Evolutionary conservation across 1,140 invertebrate species (phyloP).

Genomic region (Panonychus citri): DNA sequence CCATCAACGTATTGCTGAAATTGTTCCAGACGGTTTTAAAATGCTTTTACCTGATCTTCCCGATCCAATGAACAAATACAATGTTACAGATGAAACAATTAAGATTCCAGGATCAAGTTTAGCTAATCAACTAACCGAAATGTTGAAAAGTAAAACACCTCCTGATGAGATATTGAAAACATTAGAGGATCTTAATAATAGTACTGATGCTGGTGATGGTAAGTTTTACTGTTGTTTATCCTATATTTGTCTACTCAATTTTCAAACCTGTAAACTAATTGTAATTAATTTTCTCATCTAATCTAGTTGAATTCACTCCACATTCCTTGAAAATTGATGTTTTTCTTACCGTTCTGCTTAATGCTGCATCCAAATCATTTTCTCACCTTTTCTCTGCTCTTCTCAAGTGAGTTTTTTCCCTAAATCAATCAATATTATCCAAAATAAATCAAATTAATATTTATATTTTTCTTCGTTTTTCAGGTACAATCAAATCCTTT

Average conservation of each 20-base stretch:
- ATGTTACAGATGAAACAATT: constrained; percentile 36
- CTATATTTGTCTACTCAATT: background rate
- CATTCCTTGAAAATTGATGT: constrained; percentile 88
- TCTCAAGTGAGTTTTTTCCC: constrained; percentile 38
- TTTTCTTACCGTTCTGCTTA: constrained; percentile 78
- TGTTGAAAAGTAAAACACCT: constrained; percentile 63
- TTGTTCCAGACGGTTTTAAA: constrained; percentile 67
- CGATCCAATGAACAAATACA: constrained; percentile 27
- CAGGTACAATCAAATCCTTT: background rate
- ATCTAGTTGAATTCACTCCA: constrained; percentile 23
- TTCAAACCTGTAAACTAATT: background rate
- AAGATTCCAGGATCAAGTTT: constrained; percentile 51
- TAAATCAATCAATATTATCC: too few relatives aligned
- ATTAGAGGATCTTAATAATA: constrained; percentile 32
- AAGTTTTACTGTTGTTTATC: background rate
- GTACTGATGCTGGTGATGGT: constrained; percentile 19
- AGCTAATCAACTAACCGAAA: constrained; percentile 56
- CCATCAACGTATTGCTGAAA: constrained; percentile 70
- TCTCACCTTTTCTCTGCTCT: constrained; percentile 94
- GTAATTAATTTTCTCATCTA: background rate
- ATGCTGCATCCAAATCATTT: constrained; percentile 84
- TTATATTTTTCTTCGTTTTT: background rate
- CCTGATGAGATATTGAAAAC: constrained; percentile 76
- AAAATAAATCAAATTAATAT: background rate
- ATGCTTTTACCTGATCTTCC: constrained; percentile 47